phyloP scores from a whole-genome alignment of 2,113 vertebrate genomes.

The Colistium nudipinnis region DNA sequence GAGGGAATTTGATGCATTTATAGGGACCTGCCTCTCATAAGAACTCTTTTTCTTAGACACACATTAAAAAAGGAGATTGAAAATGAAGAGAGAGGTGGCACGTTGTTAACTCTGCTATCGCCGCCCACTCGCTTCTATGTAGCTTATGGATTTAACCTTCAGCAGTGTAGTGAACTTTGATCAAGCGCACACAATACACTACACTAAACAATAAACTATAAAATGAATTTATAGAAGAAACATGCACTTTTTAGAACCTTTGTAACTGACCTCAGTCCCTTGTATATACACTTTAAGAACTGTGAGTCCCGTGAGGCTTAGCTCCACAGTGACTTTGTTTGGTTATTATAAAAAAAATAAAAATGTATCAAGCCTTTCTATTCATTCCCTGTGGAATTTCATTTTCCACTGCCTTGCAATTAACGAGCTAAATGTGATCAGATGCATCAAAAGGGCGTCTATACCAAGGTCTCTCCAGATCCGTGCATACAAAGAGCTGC shows the following conservation, averaged over 20 bases:
- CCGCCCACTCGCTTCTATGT: conserved; percentile 25
- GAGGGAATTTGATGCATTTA: conserved; percentile 3
- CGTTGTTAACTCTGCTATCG: background rate
- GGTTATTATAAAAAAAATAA: background rate
- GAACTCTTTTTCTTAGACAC: conserved; percentile 2
- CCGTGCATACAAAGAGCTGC: conserved; percentile 4
- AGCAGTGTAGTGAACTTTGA: conserved; percentile 23
- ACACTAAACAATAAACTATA: too few species aligned
- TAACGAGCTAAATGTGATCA: conserved; percentile 33
- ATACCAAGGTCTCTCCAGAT: conserved; percentile 10
- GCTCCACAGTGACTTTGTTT: background rate
- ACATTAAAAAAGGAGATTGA: background rate
- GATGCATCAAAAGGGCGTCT: conserved; percentile 17
- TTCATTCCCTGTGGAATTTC: conserved; percentile 4
- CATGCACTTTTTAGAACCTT: background rate
- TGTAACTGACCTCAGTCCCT: background rate
- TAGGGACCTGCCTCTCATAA: background rate
- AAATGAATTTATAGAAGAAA: background rate
- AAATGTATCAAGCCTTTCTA: background rate
- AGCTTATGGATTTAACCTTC: conserved; percentile 17
- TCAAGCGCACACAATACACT: background rate
- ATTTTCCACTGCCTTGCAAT: conserved; percentile 21
- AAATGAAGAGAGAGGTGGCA: background rate
- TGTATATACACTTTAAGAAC: background rate
- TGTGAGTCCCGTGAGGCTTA: background rate